phyloP scores from a whole-genome alignment of 2,113 vertebrate genomes.

The Gasterosteus nipponicus region DNA sequence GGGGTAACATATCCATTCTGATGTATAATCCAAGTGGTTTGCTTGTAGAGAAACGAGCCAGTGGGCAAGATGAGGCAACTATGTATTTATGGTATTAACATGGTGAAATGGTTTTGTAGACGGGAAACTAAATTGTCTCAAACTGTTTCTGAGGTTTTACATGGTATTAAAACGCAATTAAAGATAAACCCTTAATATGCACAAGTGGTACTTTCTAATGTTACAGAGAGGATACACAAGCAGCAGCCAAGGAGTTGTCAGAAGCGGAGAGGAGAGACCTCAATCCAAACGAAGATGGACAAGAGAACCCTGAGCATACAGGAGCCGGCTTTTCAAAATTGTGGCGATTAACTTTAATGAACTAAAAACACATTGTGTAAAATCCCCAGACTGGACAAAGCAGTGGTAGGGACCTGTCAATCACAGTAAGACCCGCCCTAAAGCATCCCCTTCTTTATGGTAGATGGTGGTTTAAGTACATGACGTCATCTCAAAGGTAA shows the following conservation, averaged over 20 bases:
- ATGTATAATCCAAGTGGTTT: not conserved
- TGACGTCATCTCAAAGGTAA: not conserved
- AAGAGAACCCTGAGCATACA: not conserved
- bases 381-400: no score
- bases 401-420: no score
- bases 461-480: not conserved
- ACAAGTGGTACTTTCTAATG: conserved; percentile 16
- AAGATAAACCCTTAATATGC: conserved; percentile 24
- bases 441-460: no score
- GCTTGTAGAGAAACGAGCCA: not conserved
- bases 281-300: not conserved
- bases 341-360: no score
- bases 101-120: conserved; percentile 7
- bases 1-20: no score
- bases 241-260: conserved; percentile 17
- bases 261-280: not conserved
- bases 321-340: no score
- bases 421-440: no score
- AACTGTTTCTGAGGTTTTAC: conserved; percentile 5
- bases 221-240: not conserved
- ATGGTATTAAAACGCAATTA: conserved; percentile 30
- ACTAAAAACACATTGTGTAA: no score
- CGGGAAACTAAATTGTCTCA: conserved; percentile 15
- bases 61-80: conserved; percentile 31
- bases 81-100: conserved; percentile 26